Evolutionary conservation across 37 sponge, comb jelly and placozoan genomes (phyloP).

Genomic region (Aphrocallistes beatrix): DNA sequence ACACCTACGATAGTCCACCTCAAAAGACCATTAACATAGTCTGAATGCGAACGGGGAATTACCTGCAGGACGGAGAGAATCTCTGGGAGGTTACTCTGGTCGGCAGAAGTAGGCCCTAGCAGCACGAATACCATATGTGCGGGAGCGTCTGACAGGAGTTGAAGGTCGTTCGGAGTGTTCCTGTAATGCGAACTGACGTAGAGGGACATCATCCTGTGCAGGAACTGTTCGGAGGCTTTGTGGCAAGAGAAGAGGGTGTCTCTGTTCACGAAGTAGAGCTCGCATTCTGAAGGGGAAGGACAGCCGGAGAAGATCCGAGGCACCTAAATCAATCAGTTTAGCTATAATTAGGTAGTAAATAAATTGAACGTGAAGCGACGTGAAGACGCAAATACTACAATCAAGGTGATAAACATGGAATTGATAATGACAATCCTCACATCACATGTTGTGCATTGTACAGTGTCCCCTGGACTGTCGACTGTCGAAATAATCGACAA

Average conservation of each 20-base stretch:
- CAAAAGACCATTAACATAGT: neutral
- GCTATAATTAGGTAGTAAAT: too few species aligned
- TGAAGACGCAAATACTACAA: too few species aligned
- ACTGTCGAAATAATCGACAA: too few species aligned
- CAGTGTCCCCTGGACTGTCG: too few species aligned
- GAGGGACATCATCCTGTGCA: slow-evolving; percentile 78
- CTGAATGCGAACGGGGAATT: neutral
- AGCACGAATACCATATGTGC: slow-evolving; percentile 92
- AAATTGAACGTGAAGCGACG: too few species aligned
- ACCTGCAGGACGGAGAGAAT: slow-evolving; percentile 89
- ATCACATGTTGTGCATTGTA: too few species aligned
- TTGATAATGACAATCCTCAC: too few species aligned
- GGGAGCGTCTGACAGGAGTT: slow-evolving; percentile 93
- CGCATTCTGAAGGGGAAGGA: slow-evolving; percentile 72
- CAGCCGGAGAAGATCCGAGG: slow-evolving; percentile 47
- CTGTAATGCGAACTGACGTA: slow-evolving; percentile 96
- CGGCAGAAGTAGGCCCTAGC: slow-evolving; percentile 52
- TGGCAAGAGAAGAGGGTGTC: slow-evolving; percentile 91
- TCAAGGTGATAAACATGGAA: too few species aligned
- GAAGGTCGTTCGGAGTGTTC: slow-evolving; percentile 98
- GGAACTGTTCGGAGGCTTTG: slow-evolving; percentile 82
- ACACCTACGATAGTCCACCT: slow-evolving; percentile 37
- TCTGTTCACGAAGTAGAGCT: slow-evolving; percentile 82
- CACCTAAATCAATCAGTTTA: too few species aligned
- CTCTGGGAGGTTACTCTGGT: slow-evolving; percentile 70